Evolutionary conservation across 2,888 invertebrate species (phyloP), one percentile per base, ranked within the genome.

Genomic region (Synergus itoensis): DNA sequence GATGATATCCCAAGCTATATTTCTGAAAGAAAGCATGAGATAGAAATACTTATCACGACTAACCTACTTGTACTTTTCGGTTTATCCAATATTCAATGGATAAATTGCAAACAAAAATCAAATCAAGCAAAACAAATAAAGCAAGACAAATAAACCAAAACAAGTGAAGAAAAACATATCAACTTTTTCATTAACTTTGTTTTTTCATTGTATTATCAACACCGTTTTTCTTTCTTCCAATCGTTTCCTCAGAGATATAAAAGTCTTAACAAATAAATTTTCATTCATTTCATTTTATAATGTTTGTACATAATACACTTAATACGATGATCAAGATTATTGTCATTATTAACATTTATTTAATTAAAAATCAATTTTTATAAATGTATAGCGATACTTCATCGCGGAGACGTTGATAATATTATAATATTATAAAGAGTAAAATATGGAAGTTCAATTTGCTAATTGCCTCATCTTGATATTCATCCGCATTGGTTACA

Each of bases 401-500:
- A 45, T 69, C 45, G 45, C 14, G 28, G 16, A 45, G 28, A 36
- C 11, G 9, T 18, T 69, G 45, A 28, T 69, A 45, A 21, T 21
- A 69, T 69, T 28, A 28, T 28, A 2, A 28, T 28, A 28, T 28
- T 28, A 28, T 48, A 48, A 43, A 28, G 60, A 69, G 8, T 69
- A 69, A 18, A 45, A 45, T 4, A 7, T 21, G 28, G 4, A 69
- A 45, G 18, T 43, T 79, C 78, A 79, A 79, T 79, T 73, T 69
- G 16, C 75, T 79, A 79, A 79, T 79, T 65, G 76, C 64, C 18
- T 28, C n/a, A 73, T 79, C 57, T 79, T 21, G 41, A 57, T 76
- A 79, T 65, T 76, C 64, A 63, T 75, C 28, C 75, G 53, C 62
- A 4, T 53, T 76, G 41, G 53, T 63, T 76, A 40, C 53, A 57